phyloP scores from a whole-genome alignment of 2,888 invertebrate genomes.

The Thumatha senex region DNA sequence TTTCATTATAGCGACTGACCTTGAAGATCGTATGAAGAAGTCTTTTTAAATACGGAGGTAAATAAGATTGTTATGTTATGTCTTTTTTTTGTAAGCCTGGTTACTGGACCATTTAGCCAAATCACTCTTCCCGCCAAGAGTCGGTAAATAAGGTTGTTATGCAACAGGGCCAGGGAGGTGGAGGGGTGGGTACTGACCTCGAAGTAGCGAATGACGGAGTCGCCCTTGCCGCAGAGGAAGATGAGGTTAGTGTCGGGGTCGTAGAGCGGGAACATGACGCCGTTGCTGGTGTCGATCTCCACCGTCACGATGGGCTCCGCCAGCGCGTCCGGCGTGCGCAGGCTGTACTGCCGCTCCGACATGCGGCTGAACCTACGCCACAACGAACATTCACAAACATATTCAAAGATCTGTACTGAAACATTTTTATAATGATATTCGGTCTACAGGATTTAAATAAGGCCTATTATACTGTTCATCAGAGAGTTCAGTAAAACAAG shows the following conservation, averaged over 20 bases:
- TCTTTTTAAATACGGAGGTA: too few species aligned
- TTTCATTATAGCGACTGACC: constrained; percentile 58
- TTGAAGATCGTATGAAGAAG: too few species aligned
- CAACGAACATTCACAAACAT: not conserved
- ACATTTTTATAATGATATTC: too few species aligned
- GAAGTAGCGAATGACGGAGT: constrained; percentile 98
- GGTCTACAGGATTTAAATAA: too few species aligned
- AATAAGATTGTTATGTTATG: too few species aligned
- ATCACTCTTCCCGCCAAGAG: too few species aligned
- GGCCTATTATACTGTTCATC: too few species aligned
- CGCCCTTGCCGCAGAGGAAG: constrained; percentile 98
- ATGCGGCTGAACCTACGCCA: constrained; percentile 94
- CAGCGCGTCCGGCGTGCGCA: constrained; percentile 94
- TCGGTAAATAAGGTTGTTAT: too few species aligned
- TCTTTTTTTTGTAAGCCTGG: too few species aligned
- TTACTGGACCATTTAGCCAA: too few species aligned
- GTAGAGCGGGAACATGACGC: constrained; percentile 98
- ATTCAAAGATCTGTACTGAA: not conserved
- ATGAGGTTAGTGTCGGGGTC: constrained; percentile 98
- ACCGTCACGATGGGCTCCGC: constrained; percentile 95
- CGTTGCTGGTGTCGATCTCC: constrained; percentile 97
- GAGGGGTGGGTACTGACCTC: constrained; percentile 72
- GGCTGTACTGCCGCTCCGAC: constrained; percentile 98
- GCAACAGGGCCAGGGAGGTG: too few species aligned
- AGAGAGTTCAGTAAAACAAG: too few species aligned